A percentile compares a stretch with the other conserved stretches of the same genome.
phyloP scores from a whole-genome alignment of 2,113 vertebrate species.

The Gymnorhina tibicen region DNA sequence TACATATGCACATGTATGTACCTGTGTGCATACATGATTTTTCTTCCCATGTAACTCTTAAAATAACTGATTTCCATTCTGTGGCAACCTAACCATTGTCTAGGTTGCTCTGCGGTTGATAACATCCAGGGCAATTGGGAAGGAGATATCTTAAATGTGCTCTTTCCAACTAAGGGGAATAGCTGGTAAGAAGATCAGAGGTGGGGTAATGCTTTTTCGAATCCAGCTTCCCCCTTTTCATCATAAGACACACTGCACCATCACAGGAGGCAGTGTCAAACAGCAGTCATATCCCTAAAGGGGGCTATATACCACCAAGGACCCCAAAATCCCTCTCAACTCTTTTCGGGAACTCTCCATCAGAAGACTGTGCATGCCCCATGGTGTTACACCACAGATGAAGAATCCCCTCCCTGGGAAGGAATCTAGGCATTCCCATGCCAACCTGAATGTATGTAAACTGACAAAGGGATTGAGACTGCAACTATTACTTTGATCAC shows the following conservation, averaged over 20 bases:
- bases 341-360: not conserved
- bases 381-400: not conserved
- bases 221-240: not conserved
- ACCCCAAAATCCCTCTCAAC: not conserved
- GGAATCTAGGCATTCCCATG: not conserved
- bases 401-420: not conserved
- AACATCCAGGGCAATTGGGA: not conserved
- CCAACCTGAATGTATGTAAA: not conserved
- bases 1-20: no score
- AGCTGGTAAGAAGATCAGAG: not conserved
- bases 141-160: fast-evolving
- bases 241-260: not conserved
- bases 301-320: not conserved
- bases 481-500: not conserved
- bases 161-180: not conserved
- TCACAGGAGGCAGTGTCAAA: not conserved
- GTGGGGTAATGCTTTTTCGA: fast-evolving
- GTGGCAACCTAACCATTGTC: not conserved
- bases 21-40: not conserved
- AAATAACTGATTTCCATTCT: not conserved
- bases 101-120: not conserved
- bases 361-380: not conserved
- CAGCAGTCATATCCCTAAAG: not conserved
- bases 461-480: not conserved
- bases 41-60: not conserved